Base-by-base conservation (phyloP, 2,888 invertebrate species). In the Polymixis lichenea region DNA sequence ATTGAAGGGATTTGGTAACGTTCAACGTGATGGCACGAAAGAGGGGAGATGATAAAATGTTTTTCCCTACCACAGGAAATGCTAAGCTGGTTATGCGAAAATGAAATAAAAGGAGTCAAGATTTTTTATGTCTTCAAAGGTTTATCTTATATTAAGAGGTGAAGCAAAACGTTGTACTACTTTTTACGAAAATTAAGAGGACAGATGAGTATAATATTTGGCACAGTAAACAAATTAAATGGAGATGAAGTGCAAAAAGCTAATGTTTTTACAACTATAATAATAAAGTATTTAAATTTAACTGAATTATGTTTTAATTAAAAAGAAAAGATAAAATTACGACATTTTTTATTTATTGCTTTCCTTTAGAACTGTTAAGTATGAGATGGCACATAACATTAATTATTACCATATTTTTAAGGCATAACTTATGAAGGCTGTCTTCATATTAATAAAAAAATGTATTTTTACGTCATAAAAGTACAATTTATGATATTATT, bases 21-120 rank as follows among this genome's bases (percentile, higher is more conserved):
- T 73, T 77, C 77, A 80, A 77, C 75, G 66, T 75, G 76, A 67
- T 70, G 32, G 65, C 75, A 82, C 78, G 71, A 77, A 38, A 83
- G n/a, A 43, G 13, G 46, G 28, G 53, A 55, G 66, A 43, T 13
- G 19, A 64, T 65, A 66, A 53, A 62, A 70, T 19, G 2, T 43
- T 68, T 71, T 11, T 46, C 11, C 11, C 43, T 46, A 13, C 11
- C 65, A 80, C 51, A 56, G 53, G n/a, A 64, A 53, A 71, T 72
- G 71, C 71, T 55, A 65, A 75, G 55, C 67, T 43, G 28, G 11
- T 25, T 72, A 66, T n/a, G 32, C 17, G 25, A 66, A 69, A 74
- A 65, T 62, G 0, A 62, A 65, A 69, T 65, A 60, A 75, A 55
- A 56, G 5, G 6, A 43, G 9, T 25, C 11, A 22, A 11, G 64